These are phyloP conservation scores for Parasteatoda tepidariorum DNA, from an alignment of 1,140 invertebrate genomes.

Conservation along the genomic window DNA sequence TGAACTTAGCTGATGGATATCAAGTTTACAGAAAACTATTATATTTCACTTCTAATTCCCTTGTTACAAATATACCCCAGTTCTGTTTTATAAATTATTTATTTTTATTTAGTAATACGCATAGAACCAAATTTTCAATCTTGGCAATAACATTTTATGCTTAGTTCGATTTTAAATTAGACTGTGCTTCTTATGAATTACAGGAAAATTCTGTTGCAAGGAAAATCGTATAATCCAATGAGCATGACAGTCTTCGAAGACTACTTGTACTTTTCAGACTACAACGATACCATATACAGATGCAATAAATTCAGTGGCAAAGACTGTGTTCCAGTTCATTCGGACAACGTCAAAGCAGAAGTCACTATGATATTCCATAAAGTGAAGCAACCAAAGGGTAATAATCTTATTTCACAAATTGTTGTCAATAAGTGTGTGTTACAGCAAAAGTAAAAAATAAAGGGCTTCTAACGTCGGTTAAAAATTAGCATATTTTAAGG, in stretches of 20 bases:
- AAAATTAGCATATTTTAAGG: neutral
- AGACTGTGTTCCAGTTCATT: neutral
- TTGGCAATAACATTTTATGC: too few relatives aligned
- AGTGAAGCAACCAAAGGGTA: conserved; percentile 22
- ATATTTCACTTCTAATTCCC: too few relatives aligned
- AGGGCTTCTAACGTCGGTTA: too few relatives aligned
- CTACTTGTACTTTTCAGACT: conserved; percentile 70
- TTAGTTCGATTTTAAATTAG: too few relatives aligned
- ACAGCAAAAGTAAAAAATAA: too few relatives aligned
- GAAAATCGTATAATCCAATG: conserved; percentile 11
- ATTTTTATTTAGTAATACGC: too few relatives aligned
- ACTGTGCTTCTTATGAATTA: too few relatives aligned
- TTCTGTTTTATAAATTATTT: too few relatives aligned
- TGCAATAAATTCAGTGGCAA: conserved; percentile 68
- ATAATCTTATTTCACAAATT: neutral
- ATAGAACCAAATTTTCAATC: too few relatives aligned
- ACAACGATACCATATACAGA: conserved; percentile 56
- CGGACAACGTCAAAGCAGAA: conserved; percentile 16
- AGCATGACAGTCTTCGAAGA: conserved; percentile 71
- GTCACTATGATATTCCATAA: conserved; percentile 30
- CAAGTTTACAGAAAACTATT: too few relatives aligned
- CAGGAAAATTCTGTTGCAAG: conserved; percentile 23
- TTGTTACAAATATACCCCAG: too few relatives aligned
- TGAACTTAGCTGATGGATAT: too few relatives aligned
- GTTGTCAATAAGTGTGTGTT: neutral